Base-by-base conservation (phyloP, 37 sponge, comb jelly and placozoan genomes). In the Tethya wilhelma region DNA sequence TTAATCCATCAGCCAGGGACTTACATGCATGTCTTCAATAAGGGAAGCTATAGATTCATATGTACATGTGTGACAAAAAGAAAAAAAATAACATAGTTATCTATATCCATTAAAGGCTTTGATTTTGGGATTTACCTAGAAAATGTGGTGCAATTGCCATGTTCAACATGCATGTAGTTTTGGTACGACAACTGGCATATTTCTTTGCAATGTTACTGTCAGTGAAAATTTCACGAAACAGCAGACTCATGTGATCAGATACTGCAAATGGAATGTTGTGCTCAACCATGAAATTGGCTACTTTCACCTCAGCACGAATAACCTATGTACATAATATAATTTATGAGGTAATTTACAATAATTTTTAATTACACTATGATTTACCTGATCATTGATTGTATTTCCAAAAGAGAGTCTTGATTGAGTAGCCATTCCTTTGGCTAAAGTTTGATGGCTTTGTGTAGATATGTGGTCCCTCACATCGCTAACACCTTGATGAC, bases 81-180 rank as follows among this genome's bases (percentile, higher is more conserved):
- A 73, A 56, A 73, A 30, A 73, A 25, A 33, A 45, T 23, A 25
- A 73, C 12, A 23, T 42, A 34, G 30, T 11, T 23, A 31, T 17
- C 29, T 23, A 23, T 4, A 45, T 8, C 14, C 55, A 7, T 33
- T 19, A 9, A 49, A 49, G 53, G 14, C 14, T 49, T 19, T 49
- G 14, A 49, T 19, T 64, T 78, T 26, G 66, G 69, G 56, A 32
- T 30, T 45, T 33, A 37, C 70, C 41, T 30, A 53, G 53, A 83
- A 56, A 74, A 2, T 4, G 44, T 2, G 84, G 84, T 17, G 84
- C 84, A 75, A 83, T 4, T n/a, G 67, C 76, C n/a, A 59, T 42
- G 64, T 83, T 83, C 25, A 83, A 19, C 23, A 75, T 83, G 59
- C 84, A 83, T 38, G 84, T 62, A 46, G 84, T 74, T 74, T 83